Evolutionary conservation across 2,888 invertebrate species (phyloP).

Genomic region (Formica aserva): DNA sequence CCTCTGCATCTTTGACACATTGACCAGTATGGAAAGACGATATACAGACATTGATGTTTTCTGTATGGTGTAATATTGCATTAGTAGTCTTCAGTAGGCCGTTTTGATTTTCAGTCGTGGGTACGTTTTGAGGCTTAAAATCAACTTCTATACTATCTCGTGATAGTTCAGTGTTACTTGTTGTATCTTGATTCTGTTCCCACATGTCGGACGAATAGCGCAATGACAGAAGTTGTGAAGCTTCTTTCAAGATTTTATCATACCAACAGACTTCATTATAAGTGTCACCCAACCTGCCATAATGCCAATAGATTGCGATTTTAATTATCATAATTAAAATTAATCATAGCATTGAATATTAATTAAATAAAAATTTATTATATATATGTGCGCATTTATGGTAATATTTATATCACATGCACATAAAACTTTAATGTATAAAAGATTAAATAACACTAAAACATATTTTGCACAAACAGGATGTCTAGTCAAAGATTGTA

Average conservation of each 20-base stretch:
- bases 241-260: conserved; percentile 85
- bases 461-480: background rate
- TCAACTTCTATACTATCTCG: conserved; percentile 79
- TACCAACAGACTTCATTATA: conserved; percentile 87
- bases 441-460: background rate
- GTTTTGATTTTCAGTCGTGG: conserved; percentile 76
- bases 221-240: conserved; percentile 85
- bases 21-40: conserved; percentile 80
- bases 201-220: conserved; percentile 78
- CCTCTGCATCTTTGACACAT: conserved; percentile 78
- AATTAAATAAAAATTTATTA: background rate
- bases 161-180: conserved; percentile 80
- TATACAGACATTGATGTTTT: conserved; percentile 77
- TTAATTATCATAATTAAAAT: conserved; percentile 22
- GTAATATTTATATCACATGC: background rate
- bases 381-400: background rate
- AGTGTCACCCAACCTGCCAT: conserved; percentile 86
- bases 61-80: conserved; percentile 69
- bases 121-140: conserved; percentile 72
- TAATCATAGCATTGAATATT: background rate
- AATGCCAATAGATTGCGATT: background rate
- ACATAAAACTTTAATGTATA: background rate
- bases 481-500: no score
- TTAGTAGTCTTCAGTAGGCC: conserved; percentile 73
- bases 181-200: conserved; percentile 83